Evolutionary conservation across 2,888 invertebrate species (phyloP).

Genomic region (Pilophorus perplexus): DNA sequence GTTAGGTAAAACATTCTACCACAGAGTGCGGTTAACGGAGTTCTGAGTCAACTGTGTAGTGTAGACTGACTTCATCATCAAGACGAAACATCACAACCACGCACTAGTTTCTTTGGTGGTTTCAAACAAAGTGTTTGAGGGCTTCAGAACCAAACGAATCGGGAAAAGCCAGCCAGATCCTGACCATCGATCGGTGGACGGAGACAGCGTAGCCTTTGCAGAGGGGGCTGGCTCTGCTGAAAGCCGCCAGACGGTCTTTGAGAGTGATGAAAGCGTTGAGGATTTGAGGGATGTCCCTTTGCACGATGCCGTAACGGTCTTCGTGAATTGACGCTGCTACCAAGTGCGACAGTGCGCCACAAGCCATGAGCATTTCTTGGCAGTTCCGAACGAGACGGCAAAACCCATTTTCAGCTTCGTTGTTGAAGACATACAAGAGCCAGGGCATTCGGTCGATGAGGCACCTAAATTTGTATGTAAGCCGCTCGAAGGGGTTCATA

Average conservation of each 20-base stretch:
- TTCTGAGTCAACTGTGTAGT: too few species aligned
- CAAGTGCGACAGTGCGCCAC: background rate
- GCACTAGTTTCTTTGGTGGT: background rate
- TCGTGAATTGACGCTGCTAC: constrained; percentile 12
- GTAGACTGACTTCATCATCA: too few species aligned
- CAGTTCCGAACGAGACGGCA: background rate
- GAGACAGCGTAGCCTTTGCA: constrained; percentile 12
- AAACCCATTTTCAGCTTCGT: constrained; percentile 1
- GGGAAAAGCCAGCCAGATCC: constrained; percentile 24
- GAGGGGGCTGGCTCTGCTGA: background rate
- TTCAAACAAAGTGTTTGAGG: background rate
- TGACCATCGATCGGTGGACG: constrained; percentile 24
- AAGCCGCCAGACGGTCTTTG: constrained; percentile 1
- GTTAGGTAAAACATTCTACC: too few species aligned
- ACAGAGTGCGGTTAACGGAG: too few species aligned
- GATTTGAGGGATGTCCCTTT: constrained; percentile 13
- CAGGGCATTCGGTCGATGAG: constrained; percentile 11
- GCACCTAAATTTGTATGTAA: background rate
- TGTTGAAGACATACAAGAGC: constrained; percentile 13
- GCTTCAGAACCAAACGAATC: constrained; percentile 18
- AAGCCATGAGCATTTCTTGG: background rate
- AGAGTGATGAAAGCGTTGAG: background rate
- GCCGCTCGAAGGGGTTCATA: constrained; percentile 15
- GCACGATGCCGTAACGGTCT: constrained; percentile 18
- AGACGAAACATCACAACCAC: too few species aligned